Percentiles rank a stretch among this genome's conserved stretches.
Conservation (phyloP, 2,888 invertebrate species). For the Caenorhabditis plicata region DNA sequence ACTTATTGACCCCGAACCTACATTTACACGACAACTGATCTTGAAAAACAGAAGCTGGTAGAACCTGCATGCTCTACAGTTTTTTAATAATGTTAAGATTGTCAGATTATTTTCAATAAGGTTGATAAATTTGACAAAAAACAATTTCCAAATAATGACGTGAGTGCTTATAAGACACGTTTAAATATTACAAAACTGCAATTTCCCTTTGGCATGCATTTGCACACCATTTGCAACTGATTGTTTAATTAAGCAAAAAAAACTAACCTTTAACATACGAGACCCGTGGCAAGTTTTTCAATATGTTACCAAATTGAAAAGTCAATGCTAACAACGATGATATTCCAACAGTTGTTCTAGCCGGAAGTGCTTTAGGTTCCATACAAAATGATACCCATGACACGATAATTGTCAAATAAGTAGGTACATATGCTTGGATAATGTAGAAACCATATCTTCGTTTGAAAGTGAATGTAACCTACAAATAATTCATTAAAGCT, state of each 20-base stretch:
- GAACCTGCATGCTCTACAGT: no score
- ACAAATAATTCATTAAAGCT: no score
- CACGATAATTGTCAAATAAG: constrained; percentile 63
- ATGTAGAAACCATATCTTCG: constrained; percentile 66
- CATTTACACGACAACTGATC: no score
- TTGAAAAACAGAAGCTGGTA: no score
- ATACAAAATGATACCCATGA: constrained; percentile 65
- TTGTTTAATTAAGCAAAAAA: neutral
- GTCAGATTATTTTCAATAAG: no score
- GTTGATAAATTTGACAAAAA: no score
- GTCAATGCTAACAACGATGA: constrained; percentile 64
- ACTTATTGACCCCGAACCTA: no score
- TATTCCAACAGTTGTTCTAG: constrained; percentile 65
- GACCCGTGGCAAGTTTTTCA: constrained; percentile 64
- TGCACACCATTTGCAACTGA: neutral
- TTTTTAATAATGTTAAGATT: no score
- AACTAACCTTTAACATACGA: constrained; percentile 59
- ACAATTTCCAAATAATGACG: no score
- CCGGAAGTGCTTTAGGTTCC: constrained; percentile 65
- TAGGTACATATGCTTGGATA: constrained; percentile 65
- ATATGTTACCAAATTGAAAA: constrained; percentile 64
- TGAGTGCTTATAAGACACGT: no score
- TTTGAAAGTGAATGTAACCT: constrained; percentile 65
- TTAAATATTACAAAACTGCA: no score
- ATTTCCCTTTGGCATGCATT: no score